Conservation (phyloP, 92 coral and sea anemone genomes). For the Blastomussa wellsi region DNA sequence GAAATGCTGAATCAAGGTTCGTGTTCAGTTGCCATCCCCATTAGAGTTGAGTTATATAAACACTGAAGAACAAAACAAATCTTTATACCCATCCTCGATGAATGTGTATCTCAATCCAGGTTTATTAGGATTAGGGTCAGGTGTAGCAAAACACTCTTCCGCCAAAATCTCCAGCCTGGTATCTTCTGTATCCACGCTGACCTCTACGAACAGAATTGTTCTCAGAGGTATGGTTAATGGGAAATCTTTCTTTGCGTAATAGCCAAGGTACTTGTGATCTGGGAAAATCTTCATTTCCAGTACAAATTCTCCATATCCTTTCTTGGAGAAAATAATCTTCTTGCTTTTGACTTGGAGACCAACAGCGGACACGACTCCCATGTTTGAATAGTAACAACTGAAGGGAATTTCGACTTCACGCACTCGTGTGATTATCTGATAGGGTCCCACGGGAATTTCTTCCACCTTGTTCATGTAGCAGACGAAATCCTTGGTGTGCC, state of each 20-base stretch:
- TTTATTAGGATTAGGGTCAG: conserved; percentile 22
- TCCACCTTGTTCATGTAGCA: conserved; percentile 21
- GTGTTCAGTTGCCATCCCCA: too few relatives aligned
- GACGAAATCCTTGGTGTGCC: conserved; percentile 24
- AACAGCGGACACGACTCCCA: conserved; percentile 38
- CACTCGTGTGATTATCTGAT: conserved; percentile 42
- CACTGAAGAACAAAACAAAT: background rate
- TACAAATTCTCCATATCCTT: conserved; percentile 25
- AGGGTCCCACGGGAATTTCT: conserved; percentile 10
- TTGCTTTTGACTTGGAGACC: conserved; percentile 32
- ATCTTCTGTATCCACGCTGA: conserved; percentile 35
- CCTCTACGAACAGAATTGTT: conserved; percentile 4
- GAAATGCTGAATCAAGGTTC: too few relatives aligned
- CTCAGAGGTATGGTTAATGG: conserved; percentile 20
- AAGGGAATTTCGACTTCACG: conserved; percentile 49
- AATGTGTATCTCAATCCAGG: conserved; percentile 20
- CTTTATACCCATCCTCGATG: conserved; percentile 34
- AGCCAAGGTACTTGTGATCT: conserved; percentile 8
- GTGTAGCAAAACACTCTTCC: conserved; percentile 42
- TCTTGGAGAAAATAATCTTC: conserved; percentile 43
- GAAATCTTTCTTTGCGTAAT: conserved; percentile 27
- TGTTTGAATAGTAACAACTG: conserved; percentile 42
- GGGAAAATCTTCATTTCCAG: conserved; percentile 40
- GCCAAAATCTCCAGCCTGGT: conserved; percentile 22
- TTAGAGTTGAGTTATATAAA: too few relatives aligned